Base-by-base conservation (phyloP, 2,888 invertebrate genomes). In the Tenodera sinensis region DNA sequence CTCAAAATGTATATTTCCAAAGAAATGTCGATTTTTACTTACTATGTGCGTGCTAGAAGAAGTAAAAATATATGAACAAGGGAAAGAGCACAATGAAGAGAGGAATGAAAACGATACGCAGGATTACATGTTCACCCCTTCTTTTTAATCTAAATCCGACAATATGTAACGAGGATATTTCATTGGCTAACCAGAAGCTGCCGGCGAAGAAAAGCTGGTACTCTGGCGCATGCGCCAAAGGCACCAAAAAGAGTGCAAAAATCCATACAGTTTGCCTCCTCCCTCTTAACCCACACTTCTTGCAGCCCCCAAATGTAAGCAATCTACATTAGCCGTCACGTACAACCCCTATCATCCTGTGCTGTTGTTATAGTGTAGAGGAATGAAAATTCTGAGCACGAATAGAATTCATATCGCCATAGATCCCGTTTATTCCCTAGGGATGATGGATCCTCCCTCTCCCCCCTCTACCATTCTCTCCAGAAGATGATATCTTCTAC, bases 311-410 rank as follows among this genome's bases (percentile, higher is more conserved):
- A 86, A 86, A 89, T 89, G 89, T 84, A 83, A 85, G 89, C 89
- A 89, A 89, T 89, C 89, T 89, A 83, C 89, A 89, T 89, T 89
- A 89, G 85, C 81, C 85, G 54, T 85, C 89, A 89, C 89, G 89
- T 85, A 83, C 85, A 27, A 28, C n/a, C 20, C 14, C 54, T 71
- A 71, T 71, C 54, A 25, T 71, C 54, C 54, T 25, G 15, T 20
- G 54, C 54, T 71, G 54, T 71, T 71, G 25, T 71, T 71, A 71
- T 71, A 20, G 54, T 71, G 15, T 71, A 3, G 54, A 71, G 25
- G 54, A 25, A 8, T 86, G 15, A 81, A 86, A 81, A 86, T 86
- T 86, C 30, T 86, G 71, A 81, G 28, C 81, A 86, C 30, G 71
- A 25, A 81, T 54, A 54, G 28, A 81, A 81, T 86, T 81, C 30